These are phyloP conservation scores for Drosophila paucipuncta DNA, from an alignment of 2,888 invertebrate genomes.

Conservation along the genomic window DNA sequence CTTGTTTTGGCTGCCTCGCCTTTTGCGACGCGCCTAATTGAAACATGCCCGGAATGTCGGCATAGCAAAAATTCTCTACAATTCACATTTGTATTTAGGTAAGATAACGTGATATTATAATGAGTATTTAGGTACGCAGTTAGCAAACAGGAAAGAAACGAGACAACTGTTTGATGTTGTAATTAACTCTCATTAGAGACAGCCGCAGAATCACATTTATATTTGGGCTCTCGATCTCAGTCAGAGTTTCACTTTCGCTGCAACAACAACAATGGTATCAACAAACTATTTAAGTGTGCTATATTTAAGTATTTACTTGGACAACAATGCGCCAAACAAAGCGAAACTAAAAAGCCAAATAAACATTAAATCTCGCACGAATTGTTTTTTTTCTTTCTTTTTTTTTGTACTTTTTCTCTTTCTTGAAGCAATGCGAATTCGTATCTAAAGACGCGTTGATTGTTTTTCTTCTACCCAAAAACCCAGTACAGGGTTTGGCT, in stretches of 20 bases:
- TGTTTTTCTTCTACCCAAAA: slow-evolving; percentile 61
- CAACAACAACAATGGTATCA: slow-evolving; percentile 63
- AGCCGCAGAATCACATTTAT: slow-evolving; percentile 25
- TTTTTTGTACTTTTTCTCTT: slow-evolving; percentile 30
- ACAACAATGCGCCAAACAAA: slow-evolving; percentile 68
- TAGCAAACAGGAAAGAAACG: slow-evolving; percentile 6
- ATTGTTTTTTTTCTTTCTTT: slow-evolving; percentile 17
- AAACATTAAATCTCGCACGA: slow-evolving; percentile 63
- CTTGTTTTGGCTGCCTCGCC: slow-evolving; percentile 39
- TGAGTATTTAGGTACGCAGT: slow-evolving; percentile 6
- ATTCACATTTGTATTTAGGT: slow-evolving; percentile 30
- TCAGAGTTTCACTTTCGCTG: slow-evolving; percentile 74
- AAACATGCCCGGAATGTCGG: slow-evolving; percentile 63
- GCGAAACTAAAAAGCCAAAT: slow-evolving; percentile 60
- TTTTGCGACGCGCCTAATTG: slow-evolving; percentile 75
- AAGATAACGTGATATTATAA: slow-evolving; percentile 40
- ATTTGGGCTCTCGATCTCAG: slow-evolving; percentile 18
- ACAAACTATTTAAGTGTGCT: slow-evolving; percentile 74
- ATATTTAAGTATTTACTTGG: slow-evolving; percentile 80
- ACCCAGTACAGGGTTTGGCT: slow-evolving; percentile 49
- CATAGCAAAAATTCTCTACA: slow-evolving; percentile 18
- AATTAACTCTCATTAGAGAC: slow-evolving; percentile 80
- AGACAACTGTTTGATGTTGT: slow-evolving; percentile 71
- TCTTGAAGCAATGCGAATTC: slow-evolving; percentile 70
- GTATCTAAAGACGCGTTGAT: slow-evolving; percentile 72